These are phyloP conservation scores for Martes martes DNA, from an alignment of 2,113 vertebrate genomes.

Conservation along the genomic window DNA sequence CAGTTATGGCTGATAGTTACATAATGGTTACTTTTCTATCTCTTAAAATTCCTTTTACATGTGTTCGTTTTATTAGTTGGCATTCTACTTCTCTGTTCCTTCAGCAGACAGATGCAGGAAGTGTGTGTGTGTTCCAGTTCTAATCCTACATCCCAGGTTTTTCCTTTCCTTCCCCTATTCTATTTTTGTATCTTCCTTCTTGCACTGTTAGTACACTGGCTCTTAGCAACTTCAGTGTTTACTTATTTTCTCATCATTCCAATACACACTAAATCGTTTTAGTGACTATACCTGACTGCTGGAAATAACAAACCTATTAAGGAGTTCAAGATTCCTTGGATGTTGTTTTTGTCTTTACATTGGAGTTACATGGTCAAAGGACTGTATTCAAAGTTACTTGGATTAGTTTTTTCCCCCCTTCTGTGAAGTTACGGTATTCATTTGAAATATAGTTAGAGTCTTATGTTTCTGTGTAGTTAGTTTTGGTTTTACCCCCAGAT, in stretches of 20 bases:
- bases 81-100: neutral
- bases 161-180: neutral
- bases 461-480: neutral
- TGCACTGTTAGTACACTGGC: neutral
- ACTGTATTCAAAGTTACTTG: neutral
- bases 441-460: neutral
- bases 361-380: neutral
- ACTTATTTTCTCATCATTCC: neutral
- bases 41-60: neutral
- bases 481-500: neutral
- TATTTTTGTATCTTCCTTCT: neutral
- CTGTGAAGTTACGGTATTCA: neutral
- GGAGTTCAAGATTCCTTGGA: constrained; percentile 24
- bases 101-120: neutral
- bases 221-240: neutral
- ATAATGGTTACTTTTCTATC: neutral
- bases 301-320: neutral
- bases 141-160: neutral
- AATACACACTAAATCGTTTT: neutral
- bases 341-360: constrained; percentile 10
- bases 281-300: neutral
- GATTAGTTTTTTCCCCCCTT: neutral
- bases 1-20: neutral
- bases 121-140: neutral
- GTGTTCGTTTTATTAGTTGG: neutral